A percentile compares a stretch with the other conserved stretches of the same genome.
Evolutionary conservation across 1,140 invertebrate genomes (phyloP).

Genomic region (Eupristina koningsbergeri): DNA sequence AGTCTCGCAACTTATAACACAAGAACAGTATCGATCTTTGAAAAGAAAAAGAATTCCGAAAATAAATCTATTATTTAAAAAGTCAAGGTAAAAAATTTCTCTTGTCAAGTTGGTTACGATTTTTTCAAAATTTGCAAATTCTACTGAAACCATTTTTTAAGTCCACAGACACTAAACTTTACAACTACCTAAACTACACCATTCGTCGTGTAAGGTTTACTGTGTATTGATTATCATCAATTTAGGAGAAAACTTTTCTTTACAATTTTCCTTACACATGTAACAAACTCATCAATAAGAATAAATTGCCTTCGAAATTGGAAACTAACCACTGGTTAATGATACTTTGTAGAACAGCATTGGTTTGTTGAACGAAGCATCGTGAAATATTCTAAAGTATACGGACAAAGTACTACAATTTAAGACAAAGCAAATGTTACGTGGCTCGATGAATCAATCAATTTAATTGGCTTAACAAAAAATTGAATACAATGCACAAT

Average conservation of each 20-base stretch:
- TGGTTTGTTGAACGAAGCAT: not conserved
- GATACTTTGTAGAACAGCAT: constrained; percentile 27
- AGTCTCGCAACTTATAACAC: constrained; percentile 30
- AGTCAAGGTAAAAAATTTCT: not conserved
- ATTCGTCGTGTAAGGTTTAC: not conserved
- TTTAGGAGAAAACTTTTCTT: not conserved
- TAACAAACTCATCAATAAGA: not conserved
- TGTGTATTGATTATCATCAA: not conserved
- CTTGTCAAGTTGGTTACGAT: not conserved
- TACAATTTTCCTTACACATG: not conserved
- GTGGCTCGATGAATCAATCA: constrained; percentile 53
- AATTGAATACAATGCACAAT: constrained; percentile 68
- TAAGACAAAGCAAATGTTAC: constrained; percentile 67
- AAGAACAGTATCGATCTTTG: constrained; percentile 41
- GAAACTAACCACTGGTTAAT: constrained; percentile 40
- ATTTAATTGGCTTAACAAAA: constrained; percentile 61
- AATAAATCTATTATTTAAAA: not conserved
- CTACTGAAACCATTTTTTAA: not conserved
- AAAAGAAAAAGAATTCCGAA: constrained; percentile 41
- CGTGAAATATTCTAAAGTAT: not conserved
- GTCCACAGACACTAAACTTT: not conserved
- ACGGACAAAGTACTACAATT: constrained; percentile 60
- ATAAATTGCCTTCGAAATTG: not conserved
- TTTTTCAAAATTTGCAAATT: not conserved
- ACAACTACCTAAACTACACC: too few relatives aligned